Evolutionary conservation across 2,113 vertebrate species (phyloP).

Genomic region (Brienomyrus longianalis): DNA sequence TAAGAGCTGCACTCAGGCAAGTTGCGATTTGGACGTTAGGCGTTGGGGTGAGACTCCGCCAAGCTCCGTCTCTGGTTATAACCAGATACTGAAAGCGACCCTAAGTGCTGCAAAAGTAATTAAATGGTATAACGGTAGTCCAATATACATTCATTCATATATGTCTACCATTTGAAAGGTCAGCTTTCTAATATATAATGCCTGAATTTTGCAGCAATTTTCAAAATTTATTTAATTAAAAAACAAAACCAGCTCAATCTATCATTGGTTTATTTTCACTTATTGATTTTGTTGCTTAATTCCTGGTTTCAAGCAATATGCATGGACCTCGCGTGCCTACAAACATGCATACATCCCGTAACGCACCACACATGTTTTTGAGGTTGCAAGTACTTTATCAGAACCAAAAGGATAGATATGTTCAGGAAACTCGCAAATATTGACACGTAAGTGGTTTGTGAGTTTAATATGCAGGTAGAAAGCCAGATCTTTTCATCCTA

Average conservation of each 20-base stretch:
- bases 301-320: not conserved
- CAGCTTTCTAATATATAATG: not conserved
- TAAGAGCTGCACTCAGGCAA: not conserved
- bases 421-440: not conserved
- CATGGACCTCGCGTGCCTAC: not conserved
- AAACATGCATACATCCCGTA: not conserved
- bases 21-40: not conserved
- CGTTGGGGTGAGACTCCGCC: not conserved
- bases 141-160: not conserved
- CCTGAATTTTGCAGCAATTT: not conserved
- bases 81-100: not conserved
- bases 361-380: not conserved
- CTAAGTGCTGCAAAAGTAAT: not conserved
- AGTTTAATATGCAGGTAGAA: not conserved
- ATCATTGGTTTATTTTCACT: not conserved
- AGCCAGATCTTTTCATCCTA: not conserved
- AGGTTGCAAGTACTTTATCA: not conserved
- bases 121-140: not conserved
- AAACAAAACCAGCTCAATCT: not conserved
- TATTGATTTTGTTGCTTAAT: not conserved
- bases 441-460: not conserved
- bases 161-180: not conserved
- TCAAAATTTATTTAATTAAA: not conserved
- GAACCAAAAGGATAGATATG: not conserved
- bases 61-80: not conserved